A percentile compares a stretch with the other conserved stretches of the same genome.
Conservation (phyloP, 2,888 invertebrate species). For the Acanthosepion pharaonis region DNA sequence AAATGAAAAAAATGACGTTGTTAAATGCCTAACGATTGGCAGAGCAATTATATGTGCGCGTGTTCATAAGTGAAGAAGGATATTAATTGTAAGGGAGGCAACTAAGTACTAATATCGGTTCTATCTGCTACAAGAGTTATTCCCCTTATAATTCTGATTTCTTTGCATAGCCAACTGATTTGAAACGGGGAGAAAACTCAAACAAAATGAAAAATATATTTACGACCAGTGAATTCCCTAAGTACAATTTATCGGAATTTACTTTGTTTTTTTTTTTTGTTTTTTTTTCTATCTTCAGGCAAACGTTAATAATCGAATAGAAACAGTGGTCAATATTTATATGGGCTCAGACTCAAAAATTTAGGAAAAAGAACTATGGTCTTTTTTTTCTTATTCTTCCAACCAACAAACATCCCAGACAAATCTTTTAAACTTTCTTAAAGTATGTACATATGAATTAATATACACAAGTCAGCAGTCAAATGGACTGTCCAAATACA, state of each 20-base stretch:
- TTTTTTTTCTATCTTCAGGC: neutral
- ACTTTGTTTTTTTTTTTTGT: neutral
- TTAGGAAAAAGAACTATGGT: too few species aligned
- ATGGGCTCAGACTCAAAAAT: neutral
- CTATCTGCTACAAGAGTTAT: constrained; percentile 33
- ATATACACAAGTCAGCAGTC: neutral
- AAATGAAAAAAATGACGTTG: neutral
- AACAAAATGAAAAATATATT: neutral
- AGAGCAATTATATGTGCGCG: neutral
- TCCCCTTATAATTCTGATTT: neutral
- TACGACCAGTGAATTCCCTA: neutral
- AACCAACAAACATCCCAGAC: neutral
- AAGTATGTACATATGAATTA: neutral
- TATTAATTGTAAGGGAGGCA: neutral
- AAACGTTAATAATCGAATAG: neutral
- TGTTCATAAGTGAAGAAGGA: neutral
- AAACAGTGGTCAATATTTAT: neutral
- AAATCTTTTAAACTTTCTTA: neutral
- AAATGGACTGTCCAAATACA: neutral
- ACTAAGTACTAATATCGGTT: neutral
- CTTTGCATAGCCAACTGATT: neutral
- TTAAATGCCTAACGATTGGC: neutral
- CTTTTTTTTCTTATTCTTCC: neutral
- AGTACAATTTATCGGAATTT: neutral
- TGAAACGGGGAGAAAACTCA: neutral